phyloP scores from a whole-genome alignment of 2,888 invertebrate species.

The Branchipolynoe longqiensis region DNA sequence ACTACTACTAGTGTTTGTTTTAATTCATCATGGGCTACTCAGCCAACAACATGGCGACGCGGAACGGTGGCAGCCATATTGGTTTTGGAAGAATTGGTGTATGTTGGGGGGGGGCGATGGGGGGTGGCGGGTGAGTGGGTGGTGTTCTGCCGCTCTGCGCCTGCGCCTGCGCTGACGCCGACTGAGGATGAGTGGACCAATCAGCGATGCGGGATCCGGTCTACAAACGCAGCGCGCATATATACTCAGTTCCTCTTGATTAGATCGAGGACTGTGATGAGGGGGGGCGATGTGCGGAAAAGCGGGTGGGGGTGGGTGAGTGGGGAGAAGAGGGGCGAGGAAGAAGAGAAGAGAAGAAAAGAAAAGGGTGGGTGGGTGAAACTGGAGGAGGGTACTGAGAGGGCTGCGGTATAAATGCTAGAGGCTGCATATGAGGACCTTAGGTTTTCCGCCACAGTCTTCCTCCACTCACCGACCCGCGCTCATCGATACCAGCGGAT shows the following conservation, averaged over 20 bases:
- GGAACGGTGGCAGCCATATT: neutral
- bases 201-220: neutral
- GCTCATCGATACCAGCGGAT: conserved; percentile 33
- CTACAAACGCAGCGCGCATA: neutral
- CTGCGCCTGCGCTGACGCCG: neutral
- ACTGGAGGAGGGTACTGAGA: neutral
- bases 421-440: too few relatives aligned
- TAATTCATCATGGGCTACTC: conserved; percentile 48
- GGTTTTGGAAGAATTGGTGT: neutral
- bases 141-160: neutral
- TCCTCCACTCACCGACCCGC: too few relatives aligned
- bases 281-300: too few relatives aligned
- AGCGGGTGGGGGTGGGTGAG: too few relatives aligned
- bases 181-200: neutral
- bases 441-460: too few relatives aligned
- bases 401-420: too few relatives aligned
- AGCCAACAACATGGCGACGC: conserved; percentile 52
- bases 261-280: too few relatives aligned
- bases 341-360: too few relatives aligned
- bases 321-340: too few relatives aligned
- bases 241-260: neutral
- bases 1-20: too few relatives aligned
- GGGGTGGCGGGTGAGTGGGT: neutral
- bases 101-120: neutral
- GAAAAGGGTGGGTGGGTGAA: too few relatives aligned